These are phyloP conservation scores for Micromesistius poutassou DNA, from an alignment of 2,797 vertebrate species.

Conservation along the genomic window DNA sequence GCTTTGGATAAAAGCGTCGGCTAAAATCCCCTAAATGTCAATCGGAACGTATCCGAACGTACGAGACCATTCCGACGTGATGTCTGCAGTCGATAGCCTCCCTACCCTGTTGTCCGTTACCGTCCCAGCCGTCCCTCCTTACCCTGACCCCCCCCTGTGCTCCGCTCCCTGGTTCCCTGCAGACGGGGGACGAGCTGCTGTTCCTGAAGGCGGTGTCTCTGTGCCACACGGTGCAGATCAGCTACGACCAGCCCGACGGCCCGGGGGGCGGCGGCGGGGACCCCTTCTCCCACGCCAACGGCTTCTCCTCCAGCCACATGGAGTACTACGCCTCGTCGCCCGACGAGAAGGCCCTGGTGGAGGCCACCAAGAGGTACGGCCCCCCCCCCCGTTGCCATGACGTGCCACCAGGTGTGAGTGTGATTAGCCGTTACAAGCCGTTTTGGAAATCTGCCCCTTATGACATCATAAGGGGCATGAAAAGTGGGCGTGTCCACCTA, in stretches of 20 bases:
- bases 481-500: too few species aligned
- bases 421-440: too few species aligned
- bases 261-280: conserved; percentile 63
- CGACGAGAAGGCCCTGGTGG: conserved; percentile 95
- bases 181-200: conserved; percentile 81
- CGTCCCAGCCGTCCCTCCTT: not conserved
- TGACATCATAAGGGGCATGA: too few species aligned
- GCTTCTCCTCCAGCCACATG: conserved; percentile 74
- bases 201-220: conserved; percentile 94
- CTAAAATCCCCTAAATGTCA: too few species aligned
- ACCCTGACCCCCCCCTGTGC: not conserved
- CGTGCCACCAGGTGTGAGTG: too few species aligned
- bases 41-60: too few species aligned
- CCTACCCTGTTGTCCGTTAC: not conserved
- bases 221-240: conserved; percentile 98
- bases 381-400: not conserved
- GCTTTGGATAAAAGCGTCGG: too few species aligned
- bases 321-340: conserved; percentile 98
- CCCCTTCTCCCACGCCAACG: conserved; percentile 78
- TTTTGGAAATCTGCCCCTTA: too few species aligned
- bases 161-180: conserved; percentile 44
- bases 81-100: not conserved
- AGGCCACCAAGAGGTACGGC: conserved; percentile 88
- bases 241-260: conserved; percentile 81
- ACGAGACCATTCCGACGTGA: not conserved